phyloP scores from a whole-genome alignment of 2,888 invertebrate species.

The Flabesymbios commensalis region DNA sequence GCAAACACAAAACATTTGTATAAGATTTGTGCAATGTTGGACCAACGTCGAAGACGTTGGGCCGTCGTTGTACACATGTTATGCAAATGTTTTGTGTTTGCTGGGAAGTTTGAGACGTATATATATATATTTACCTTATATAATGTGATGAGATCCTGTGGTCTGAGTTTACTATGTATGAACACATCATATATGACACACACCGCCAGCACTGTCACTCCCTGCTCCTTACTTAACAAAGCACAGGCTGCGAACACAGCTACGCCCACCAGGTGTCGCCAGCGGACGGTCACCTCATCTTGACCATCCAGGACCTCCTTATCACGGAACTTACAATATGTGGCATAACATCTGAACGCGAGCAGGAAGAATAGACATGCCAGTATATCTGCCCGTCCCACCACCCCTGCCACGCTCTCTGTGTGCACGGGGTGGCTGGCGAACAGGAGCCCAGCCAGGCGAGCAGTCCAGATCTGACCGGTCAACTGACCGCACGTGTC shows the following conservation, averaged over 20 bases:
- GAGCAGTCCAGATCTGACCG: slow-evolving; percentile 65
- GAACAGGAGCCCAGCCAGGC: slow-evolving; percentile 80
- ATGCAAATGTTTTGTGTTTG: no score
- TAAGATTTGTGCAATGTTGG: no score
- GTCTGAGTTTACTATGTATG: slow-evolving; percentile 15
- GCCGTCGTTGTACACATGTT: no score
- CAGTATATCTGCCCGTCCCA: slow-evolving; percentile 91
- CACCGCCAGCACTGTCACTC: slow-evolving; percentile 86
- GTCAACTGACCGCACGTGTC: slow-evolving; percentile 69
- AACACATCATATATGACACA: slow-evolving; percentile 85
- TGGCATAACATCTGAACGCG: slow-evolving; percentile 81
- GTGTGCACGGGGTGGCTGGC: slow-evolving; percentile 95
- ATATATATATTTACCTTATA: slow-evolving; percentile 21
- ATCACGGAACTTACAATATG: slow-evolving; percentile 43
- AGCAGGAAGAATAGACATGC: slow-evolving; percentile 88
- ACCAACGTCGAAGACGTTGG: no score
- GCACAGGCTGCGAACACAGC: slow-evolving; percentile 19
- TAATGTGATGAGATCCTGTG: slow-evolving; percentile 6
- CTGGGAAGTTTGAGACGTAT: no score
- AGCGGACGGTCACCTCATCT: slow-evolving; percentile 75
- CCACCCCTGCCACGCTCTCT: slow-evolving; percentile 87
- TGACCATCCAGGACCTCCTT: background rate
- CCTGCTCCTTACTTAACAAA: slow-evolving; percentile 93
- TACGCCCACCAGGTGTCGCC: slow-evolving; percentile 55
- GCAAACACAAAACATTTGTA: no score